Evolutionary conservation across 2,797 vertebrate genomes (phyloP).

Genomic region (Steatocranus sp.): DNA sequence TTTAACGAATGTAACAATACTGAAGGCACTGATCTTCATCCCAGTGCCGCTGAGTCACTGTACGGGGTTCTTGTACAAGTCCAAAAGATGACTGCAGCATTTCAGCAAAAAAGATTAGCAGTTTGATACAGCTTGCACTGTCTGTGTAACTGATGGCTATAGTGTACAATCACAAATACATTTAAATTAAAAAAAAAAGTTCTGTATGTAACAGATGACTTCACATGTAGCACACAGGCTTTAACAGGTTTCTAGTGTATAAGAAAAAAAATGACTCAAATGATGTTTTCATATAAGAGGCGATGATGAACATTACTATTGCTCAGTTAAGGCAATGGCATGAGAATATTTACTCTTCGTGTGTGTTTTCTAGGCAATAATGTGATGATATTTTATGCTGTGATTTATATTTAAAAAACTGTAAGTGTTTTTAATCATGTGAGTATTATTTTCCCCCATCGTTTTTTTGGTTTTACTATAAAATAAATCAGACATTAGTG

Average conservation of each 20-base stretch:
- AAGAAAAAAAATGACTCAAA: not conserved
- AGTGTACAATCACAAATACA: not conserved
- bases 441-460: not conserved
- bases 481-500: not conserved
- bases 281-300: not conserved
- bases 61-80: not conserved
- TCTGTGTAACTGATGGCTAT: not conserved
- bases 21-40: conserved; percentile 10
- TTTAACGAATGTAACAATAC: conserved; percentile 23
- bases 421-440: not conserved
- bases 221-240: not conserved
- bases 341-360: not conserved
- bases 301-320: not conserved
- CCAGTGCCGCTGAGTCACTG: not conserved
- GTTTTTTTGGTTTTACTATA: not conserved
- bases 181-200: not conserved
- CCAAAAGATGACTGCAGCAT: not conserved
- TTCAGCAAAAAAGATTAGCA: not conserved
- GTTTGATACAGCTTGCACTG: not conserved
- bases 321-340: not conserved
- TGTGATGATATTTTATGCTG: not conserved
- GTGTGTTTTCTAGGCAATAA: not conserved
- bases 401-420: not conserved
- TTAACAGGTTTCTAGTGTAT: not conserved
- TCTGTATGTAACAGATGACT: not conserved